Percentiles rank a stretch among this genome's conserved stretches.
These are phyloP conservation scores for Hypocryptadius cinnamomeus DNA, from an alignment of 2,113 vertebrate species.

Conservation along the genomic window DNA sequence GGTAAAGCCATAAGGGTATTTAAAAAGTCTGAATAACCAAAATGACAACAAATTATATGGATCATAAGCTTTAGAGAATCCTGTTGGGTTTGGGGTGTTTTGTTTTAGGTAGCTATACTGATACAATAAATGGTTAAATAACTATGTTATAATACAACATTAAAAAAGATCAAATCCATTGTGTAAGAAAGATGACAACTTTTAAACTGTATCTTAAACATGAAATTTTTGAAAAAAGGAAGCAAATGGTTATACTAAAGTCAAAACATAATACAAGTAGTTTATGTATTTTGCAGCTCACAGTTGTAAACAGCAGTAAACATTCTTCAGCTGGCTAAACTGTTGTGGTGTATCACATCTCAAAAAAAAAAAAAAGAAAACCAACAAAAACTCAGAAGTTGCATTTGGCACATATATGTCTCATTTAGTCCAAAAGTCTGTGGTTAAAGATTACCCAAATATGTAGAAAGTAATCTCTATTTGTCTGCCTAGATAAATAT, in stretches of 20 bases:
- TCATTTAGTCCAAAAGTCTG: not conserved
- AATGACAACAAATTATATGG: not conserved
- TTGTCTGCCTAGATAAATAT: conserved; percentile 2
- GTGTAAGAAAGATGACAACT: not conserved
- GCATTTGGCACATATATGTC: not conserved
- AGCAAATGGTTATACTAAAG: not conserved
- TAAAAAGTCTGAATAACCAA: not conserved
- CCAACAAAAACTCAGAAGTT: not conserved
- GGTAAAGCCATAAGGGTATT: not conserved
- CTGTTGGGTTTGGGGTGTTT: not conserved
- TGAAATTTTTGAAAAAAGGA: not conserved
- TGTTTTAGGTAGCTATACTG: not conserved
- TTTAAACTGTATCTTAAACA: not conserved
- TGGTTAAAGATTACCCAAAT: conserved; percentile 42
- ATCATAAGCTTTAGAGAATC: not conserved
- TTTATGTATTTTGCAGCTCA: not conserved
- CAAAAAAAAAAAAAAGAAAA: not conserved
- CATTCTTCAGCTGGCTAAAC: not conserved
- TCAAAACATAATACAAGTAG: not conserved
- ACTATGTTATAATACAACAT: not conserved
- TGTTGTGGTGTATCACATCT: not conserved
- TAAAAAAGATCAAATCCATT: not conserved
- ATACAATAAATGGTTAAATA: not conserved
- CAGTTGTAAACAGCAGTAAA: not conserved
- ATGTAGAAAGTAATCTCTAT: conserved; percentile 23